A percentile compares a stretch with the other conserved stretches of the same genome.
Conservation (phyloP, 2,113 vertebrate species). For the Emydura subglobosa region DNA sequence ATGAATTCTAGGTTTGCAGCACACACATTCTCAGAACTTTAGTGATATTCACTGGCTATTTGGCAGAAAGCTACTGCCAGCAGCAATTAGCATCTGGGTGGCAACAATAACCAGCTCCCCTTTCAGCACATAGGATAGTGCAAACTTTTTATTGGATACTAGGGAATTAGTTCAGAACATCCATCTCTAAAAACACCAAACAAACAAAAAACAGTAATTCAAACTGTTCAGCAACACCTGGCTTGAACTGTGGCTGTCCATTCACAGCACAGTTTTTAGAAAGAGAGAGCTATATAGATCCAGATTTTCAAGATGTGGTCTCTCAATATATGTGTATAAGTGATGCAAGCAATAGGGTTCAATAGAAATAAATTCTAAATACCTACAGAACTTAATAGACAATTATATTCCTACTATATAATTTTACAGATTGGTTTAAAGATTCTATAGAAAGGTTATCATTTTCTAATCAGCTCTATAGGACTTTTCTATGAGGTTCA, state of each 20-base stretch:
- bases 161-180: background rate
- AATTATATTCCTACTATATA: background rate
- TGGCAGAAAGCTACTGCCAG: background rate
- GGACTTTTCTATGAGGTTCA: background rate
- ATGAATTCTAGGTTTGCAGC: background rate
- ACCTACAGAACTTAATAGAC: background rate
- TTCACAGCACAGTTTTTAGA: background rate
- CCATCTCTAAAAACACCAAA: background rate
- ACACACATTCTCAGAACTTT: accelerated
- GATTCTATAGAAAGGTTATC: background rate
- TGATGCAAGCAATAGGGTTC: background rate
- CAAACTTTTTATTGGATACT: background rate
- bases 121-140: accelerated
- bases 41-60: background rate
- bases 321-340: background rate
- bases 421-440: background rate
- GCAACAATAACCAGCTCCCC: background rate
- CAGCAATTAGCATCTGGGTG: background rate
- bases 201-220: background rate
- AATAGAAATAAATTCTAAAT: background rate
- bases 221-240: background rate
- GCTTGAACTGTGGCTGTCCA: background rate
- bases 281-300: background rate
- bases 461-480: background rate
- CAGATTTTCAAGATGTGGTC: background rate